phyloP scores from a whole-genome alignment of 1,140 invertebrate genomes.

The Phenacoccus solenopsis region DNA sequence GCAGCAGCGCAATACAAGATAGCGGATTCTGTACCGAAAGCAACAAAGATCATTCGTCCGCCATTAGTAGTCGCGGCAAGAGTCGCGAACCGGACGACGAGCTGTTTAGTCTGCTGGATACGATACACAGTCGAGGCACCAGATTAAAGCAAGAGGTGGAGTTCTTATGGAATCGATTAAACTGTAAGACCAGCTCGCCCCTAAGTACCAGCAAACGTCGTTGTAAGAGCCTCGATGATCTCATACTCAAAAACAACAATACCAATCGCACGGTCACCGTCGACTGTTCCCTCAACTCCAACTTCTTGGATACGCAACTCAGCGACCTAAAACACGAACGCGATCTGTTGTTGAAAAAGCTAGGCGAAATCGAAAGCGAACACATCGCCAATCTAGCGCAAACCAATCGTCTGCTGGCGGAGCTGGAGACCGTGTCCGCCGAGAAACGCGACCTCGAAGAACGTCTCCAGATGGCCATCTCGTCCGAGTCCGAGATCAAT shows the following conservation, averaged over 20 bases:
- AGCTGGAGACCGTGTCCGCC: conserved; percentile 42
- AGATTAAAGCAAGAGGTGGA: conserved; percentile 61
- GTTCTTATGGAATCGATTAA: conserved; percentile 21
- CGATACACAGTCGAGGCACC: conserved; percentile 66
- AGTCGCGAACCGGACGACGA: conserved; percentile 55
- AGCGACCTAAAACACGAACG: conserved; percentile 47
- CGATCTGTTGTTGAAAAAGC: conserved; percentile 52
- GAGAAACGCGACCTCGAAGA: conserved; percentile 49
- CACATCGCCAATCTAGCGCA: conserved; percentile 47
- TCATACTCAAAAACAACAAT: not conserved
- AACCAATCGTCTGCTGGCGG: conserved; percentile 46
- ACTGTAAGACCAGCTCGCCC: not conserved
- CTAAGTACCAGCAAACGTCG: not conserved
- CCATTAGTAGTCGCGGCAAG: conserved; percentile 26
- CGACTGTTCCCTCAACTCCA: conserved; percentile 2
- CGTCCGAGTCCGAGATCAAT: not conserved
- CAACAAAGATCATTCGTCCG: conserved; percentile 41
- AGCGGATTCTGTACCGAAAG: conserved; percentile 74
- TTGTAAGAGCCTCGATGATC: conserved; percentile 19
- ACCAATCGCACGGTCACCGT: not conserved
- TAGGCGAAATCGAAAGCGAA: conserved; percentile 58
- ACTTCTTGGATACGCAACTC: not conserved
- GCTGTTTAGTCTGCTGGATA: conserved; percentile 67
- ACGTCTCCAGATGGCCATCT: conserved; percentile 33
- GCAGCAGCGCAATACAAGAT: conserved; percentile 56